These are phyloP conservation scores for Patella ulyssiponensis DNA, from an alignment of 2,888 invertebrate species.

Conservation along the genomic window DNA sequence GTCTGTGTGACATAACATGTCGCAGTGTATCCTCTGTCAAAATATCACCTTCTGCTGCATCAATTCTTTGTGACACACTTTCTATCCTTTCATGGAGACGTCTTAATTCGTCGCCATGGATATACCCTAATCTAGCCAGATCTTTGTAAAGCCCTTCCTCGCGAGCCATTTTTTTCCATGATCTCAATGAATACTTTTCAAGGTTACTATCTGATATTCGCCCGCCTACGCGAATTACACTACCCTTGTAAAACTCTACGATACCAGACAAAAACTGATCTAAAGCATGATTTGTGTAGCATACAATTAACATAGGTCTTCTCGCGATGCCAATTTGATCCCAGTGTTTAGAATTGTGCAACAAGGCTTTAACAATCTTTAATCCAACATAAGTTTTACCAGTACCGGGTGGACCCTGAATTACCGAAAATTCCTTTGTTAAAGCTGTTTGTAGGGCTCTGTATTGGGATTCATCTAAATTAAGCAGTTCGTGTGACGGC, in stretches of 20 bases:
- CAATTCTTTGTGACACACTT: background rate
- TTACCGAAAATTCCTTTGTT: constrained; percentile 65
- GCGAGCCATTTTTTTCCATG: background rate
- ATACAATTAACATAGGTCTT: constrained; percentile 68
- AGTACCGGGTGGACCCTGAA: constrained; percentile 84
- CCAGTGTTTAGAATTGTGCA: constrained; percentile 76
- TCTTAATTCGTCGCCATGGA: background rate
- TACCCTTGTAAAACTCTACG: constrained; percentile 47
- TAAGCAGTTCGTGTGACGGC: constrained; percentile 54
- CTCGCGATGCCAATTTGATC: constrained; percentile 36
- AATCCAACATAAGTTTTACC: constrained; percentile 88
- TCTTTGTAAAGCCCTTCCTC: background rate
- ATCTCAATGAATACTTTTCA: constrained; percentile 38
- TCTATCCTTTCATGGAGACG: background rate
- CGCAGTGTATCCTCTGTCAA: constrained; percentile 34
- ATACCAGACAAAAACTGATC: constrained; percentile 72
- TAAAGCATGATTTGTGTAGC: constrained; percentile 71
- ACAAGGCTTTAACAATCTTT: constrained; percentile 79
- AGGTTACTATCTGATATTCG: constrained; percentile 53
- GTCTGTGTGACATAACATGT: background rate
- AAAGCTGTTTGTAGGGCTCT: constrained; percentile 62
- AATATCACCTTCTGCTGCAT: constrained; percentile 29
- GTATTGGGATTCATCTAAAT: constrained; percentile 64
- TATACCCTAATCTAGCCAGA: background rate
- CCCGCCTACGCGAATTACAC: constrained; percentile 66